Base-by-base conservation (phyloP, 2,888 invertebrate genomes). In the Stenolophus ochropezus region DNA sequence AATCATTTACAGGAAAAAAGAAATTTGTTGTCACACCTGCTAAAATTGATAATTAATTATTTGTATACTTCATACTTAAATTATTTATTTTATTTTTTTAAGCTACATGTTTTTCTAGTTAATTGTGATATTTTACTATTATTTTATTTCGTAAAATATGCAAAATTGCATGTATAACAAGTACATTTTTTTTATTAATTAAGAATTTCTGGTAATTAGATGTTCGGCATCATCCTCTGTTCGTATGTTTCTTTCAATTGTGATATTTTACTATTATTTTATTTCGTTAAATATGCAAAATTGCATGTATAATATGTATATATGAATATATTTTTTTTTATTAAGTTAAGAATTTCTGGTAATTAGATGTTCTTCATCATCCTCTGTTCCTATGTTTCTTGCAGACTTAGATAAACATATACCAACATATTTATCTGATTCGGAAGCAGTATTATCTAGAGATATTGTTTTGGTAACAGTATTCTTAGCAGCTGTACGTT, bases 11-110 rank as follows among this genome's bases (percentile, higher is more conserved):
- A 1, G 53, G 61, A 14, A 77, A 65, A 23, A 80, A 80, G 56
- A 80, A 73, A 73, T 80, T 80, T 58, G 73, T 80, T 56, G 73
- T 80, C 21, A 80, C 80, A 16, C 80, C 80, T 1, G 73, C 73
- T 16, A 33, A 56, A 14, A 73, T 80, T 18, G 80, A 73, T 73
- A 56, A 56, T 42, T n/a, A n/a, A n/a, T n/a, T n/a, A n/a, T n/a
- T n/a, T n/a, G n/a, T n/a, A n/a, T n/a, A n/a, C n/a, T n/a, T n/a
- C n/a, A n/a, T n/a, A n/a, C n/a, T n/a, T n/a, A n/a, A n/a, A n/a
- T n/a, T n/a, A n/a, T n/a, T n/a, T n/a, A n/a, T n/a, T n/a, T n/a
- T n/a, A n/a, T n/a, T n/a, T n/a, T n/a, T n/a, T n/a, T n/a, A n/a
- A n/a, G n/a, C n/a, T n/a, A n/a, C n/a, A n/a, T n/a, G n/a, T n/a